A percentile compares a stretch with the other conserved stretches of the same genome.
phyloP scores from a whole-genome alignment of 2,888 invertebrate genomes.

The Drosophila lacicola region DNA sequence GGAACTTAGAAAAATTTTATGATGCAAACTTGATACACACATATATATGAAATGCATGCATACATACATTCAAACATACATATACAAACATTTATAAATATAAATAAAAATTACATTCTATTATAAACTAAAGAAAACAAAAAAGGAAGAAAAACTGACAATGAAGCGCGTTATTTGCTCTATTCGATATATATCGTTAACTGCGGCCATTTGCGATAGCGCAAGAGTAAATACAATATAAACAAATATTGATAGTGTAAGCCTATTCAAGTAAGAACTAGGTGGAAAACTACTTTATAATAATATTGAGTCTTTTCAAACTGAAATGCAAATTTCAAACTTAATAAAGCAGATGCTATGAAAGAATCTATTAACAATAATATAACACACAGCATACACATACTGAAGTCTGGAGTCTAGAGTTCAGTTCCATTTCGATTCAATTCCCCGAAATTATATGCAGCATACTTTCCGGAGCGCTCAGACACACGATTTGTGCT shows the following conservation, averaged over 20 bases:
- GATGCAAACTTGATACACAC: slow-evolving; percentile 14
- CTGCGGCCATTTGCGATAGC: slow-evolving; percentile 10
- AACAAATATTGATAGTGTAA: slow-evolving; percentile 36
- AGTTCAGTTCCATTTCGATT: not conserved
- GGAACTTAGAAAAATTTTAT: slow-evolving; percentile 47
- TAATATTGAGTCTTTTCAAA: slow-evolving; percentile 4
- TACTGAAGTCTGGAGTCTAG: not conserved
- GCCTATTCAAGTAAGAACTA: slow-evolving; percentile 23
- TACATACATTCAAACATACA: slow-evolving; percentile 9
- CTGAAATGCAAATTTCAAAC: slow-evolving; percentile 1
- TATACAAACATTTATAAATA: slow-evolving; percentile 3
- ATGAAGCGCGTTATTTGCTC: slow-evolving; percentile 9
- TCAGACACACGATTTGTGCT: not conserved
- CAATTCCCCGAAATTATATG: not conserved
- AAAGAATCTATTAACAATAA: not conserved
- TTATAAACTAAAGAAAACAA: not conserved
- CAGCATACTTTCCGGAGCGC: not conserved
- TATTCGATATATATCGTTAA: slow-evolving; percentile 9
- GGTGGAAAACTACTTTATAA: slow-evolving; percentile 9
- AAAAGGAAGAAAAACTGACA: slow-evolving; percentile 8
- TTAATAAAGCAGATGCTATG: not conserved
- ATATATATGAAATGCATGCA: slow-evolving; percentile 4
- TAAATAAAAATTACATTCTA: slow-evolving; percentile 3
- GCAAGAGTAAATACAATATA: slow-evolving; percentile 12
- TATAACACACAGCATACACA: not conserved